Base-by-base conservation (phyloP, 2,113 vertebrate species). In the Procavia capensis region DNA sequence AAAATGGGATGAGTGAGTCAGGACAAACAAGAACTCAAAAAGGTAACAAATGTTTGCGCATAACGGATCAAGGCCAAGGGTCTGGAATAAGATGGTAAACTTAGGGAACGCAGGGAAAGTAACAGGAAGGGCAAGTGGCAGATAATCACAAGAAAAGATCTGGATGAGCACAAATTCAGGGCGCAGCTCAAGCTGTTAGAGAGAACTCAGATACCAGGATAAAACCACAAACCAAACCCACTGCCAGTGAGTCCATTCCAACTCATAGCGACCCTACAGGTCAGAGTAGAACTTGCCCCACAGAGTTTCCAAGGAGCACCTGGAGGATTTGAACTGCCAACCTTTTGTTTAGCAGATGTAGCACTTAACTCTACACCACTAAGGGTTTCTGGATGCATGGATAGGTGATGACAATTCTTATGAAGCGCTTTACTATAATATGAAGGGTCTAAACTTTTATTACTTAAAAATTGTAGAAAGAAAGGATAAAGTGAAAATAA, bases 131-230 rank as follows among this genome's bases (percentile, higher is more conserved):
- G 36, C 31, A 22, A 22, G 4, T 3, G 9, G 84, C 36, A 90
- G 22, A 64, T 8, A 43, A 50, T n/a, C 50, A 29, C 11, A 13
- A 22, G 41, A 27, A 57, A 20, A 20, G 87, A 39, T 0, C 11
- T 0, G 1, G 76, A 39, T 17, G 24, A 34, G 34, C 4, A 3
- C 61, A 64, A 68, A 54, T 1, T 20, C 36, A 5, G 24, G 1
- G 36, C 9, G 34, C 43, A 29, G 1, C 39, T 1, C 1, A 22
- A 64, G 43, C 45, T 31, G 6, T 6, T 22, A 39, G 43, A n/a
- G 25, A 6, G 81, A 61, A 79, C 0, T 2, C 0, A 0, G 2
- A 27, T 2, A 31, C 13, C 0, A 13, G 16, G 11, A 63, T 66
- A 9, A n/a, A n/a, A n/a, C n/a, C n/a, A n/a, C n/a, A n/a, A n/a